A percentile compares a stretch with the other conserved stretches of the same genome.
Evolutionary conservation across 2,797 vertebrate species (phyloP).

Genomic region (Lacerta bilineata): DNA sequence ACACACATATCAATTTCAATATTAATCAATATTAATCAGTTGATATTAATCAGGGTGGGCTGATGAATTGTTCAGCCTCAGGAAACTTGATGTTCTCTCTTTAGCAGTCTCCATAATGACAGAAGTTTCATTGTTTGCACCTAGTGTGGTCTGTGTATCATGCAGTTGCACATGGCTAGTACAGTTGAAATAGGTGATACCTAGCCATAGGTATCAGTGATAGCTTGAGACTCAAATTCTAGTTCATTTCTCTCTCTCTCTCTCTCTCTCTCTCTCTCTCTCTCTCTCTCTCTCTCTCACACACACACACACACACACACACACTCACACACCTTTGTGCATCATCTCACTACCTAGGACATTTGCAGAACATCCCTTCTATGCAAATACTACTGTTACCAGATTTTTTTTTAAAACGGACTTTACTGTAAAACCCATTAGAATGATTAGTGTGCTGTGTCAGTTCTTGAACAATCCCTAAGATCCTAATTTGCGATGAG

Average conservation of each 20-base stretch:
- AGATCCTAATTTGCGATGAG: not conserved
- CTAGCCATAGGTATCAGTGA: not conserved
- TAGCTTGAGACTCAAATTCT: not conserved
- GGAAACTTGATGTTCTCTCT: not conserved
- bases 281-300: too few relatives aligned
- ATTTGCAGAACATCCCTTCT: not conserved
- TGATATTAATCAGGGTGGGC: not conserved
- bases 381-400: slow-evolving; percentile 8
- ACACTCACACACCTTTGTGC: not conserved
- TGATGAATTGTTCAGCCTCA: not conserved
- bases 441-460: slow-evolving; percentile 14
- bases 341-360: not conserved
- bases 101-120: not conserved
- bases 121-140: not conserved
- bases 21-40: too few relatives aligned
- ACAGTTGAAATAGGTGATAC: not conserved
- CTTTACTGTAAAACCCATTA: slow-evolving; percentile 18
- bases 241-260: not conserved
- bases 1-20: not conserved
- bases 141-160: not conserved
- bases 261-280: too few relatives aligned
- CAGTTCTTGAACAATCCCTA: not conserved
- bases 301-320: too few relatives aligned
- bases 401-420: not conserved
- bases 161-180: not conserved